Base-by-base conservation (phyloP, 2,113 vertebrate genomes). In the Ahaetulla prasina region DNA sequence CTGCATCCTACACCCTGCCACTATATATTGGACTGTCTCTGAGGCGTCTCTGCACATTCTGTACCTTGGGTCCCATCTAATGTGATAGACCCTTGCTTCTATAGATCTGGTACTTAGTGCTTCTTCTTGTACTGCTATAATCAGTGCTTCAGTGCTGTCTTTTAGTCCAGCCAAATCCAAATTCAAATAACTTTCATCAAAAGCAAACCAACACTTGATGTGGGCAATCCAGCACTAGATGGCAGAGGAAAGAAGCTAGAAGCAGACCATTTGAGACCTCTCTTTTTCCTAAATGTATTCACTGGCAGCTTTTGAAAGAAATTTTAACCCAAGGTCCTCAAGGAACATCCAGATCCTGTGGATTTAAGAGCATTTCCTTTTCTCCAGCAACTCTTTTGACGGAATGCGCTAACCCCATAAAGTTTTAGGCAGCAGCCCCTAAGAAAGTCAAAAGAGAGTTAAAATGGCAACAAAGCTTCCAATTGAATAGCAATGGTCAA, bases 391-490 rank as follows among this genome's bases (percentile, higher is more conserved):
- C 57, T 57, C 39, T 85, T 57, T 12, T 45, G 84, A 0, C 0
- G 93, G 92, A 92, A 86, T 3, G 2, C 2, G 57, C 92, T 74
- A 87, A 92, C 27, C 63, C 20, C 1, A 49, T 49, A 50, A 53
- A 10, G 47, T 11, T 57, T 92, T 55, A 55, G 60, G 18, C 60
- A 85, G n/a, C 84, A 23, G n/a, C 16, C 55, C 50, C 12, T 18
- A 49, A 35, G 88, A 43, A n/a, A 90, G 60, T 53, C 57, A 45
- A n/a, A 25, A 27, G 68, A 27, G 68, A 0, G 16, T 50, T 50
- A n/a, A 85, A 88, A 55, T 49, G 94, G 35, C 84, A 85, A 30
- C 18, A 2, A 54, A 52, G 45, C 90, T 93, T 92, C 91, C 50
- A 12, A 93, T 85, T 68, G 16, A 95, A 90, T 0, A 0, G 43